Evolutionary conservation across 1,140 invertebrate species (phyloP).

Genomic region (Lineus longissimus): DNA sequence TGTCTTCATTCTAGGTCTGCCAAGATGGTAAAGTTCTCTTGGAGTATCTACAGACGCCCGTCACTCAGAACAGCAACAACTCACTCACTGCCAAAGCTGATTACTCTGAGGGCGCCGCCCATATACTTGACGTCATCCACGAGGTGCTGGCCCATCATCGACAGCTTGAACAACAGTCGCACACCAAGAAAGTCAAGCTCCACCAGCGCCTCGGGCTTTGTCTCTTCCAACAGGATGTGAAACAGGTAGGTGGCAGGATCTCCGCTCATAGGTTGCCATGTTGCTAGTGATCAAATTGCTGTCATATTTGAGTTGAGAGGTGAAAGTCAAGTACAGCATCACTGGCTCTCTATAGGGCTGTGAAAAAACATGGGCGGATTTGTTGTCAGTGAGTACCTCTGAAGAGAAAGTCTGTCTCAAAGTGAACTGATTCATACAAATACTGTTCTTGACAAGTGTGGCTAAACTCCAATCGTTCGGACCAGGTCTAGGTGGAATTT

Average conservation of each 20-base stretch:
- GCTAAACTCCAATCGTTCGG: no score
- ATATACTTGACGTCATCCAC: constrained; percentile 61
- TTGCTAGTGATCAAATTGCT: constrained; percentile 4
- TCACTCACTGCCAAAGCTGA: constrained; percentile 75
- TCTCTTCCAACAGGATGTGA: constrained; percentile 91
- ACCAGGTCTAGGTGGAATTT: no score
- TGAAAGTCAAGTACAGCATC: no score
- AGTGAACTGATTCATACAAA: no score
- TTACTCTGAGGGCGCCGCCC: constrained; percentile 77
- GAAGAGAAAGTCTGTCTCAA: no score
- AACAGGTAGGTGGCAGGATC: constrained; percentile 43
- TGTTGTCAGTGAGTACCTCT: no score
- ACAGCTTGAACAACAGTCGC: constrained; percentile 88
- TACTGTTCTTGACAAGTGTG: no score
- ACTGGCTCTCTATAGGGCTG: no score
- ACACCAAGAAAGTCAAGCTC: constrained; percentile 85
- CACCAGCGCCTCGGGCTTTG: constrained; percentile 89
- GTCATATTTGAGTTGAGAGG: no score
- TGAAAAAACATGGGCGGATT: no score
- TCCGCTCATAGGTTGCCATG: background rate
- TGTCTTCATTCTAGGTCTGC: constrained; percentile 44
- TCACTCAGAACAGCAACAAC: constrained; percentile 62
- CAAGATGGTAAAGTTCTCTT: constrained; percentile 56
- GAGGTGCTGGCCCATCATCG: constrained; percentile 83
- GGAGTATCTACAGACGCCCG: constrained; percentile 53